phyloP scores from a whole-genome alignment of 2,888 invertebrate species.

The Nemapogon koenigi region DNA sequence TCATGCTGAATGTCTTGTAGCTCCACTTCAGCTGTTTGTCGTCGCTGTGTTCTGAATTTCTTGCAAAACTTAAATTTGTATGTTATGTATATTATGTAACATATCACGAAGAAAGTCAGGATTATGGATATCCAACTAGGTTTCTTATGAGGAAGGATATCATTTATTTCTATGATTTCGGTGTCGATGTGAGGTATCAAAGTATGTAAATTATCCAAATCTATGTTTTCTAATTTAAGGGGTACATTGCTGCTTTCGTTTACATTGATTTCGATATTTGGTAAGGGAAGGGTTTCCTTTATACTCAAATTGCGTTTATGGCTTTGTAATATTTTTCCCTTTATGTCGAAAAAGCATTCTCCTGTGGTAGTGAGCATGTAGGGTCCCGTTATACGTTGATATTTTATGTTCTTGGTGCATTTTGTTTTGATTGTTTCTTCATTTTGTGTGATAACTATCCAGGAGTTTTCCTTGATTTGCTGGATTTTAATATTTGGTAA shows the following conservation, averaged over 20 bases:
- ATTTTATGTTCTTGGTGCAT: neutral
- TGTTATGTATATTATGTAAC: neutral
- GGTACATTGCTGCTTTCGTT: neutral
- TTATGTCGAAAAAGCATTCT: constrained; percentile 1
- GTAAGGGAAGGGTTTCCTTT: constrained; percentile 1
- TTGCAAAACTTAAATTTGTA: neutral
- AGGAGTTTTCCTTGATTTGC: constrained; percentile 2
- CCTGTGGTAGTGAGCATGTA: neutral
- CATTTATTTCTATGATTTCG: neutral
- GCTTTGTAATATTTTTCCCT: neutral
- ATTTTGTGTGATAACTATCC: neutral
- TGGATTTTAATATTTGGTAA: neutral
- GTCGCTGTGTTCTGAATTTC: neutral
- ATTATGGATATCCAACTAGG: neutral
- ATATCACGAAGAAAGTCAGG: neutral
- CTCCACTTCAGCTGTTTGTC: neutral
- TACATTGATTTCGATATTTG: neutral
- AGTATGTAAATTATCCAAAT: constrained; percentile 1
- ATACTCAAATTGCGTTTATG: neutral
- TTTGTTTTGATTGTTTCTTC: neutral
- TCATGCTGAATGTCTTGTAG: neutral
- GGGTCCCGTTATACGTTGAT: constrained; percentile 4
- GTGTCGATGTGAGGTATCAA: too few species aligned
- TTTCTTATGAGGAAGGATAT: too few species aligned
- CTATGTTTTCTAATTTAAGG: constrained; percentile 1